Evolutionary conservation across 2,888 invertebrate species (phyloP), one percentile per base, ranked within the genome.

Genomic region (Nesidiocoris tenuis): DNA sequence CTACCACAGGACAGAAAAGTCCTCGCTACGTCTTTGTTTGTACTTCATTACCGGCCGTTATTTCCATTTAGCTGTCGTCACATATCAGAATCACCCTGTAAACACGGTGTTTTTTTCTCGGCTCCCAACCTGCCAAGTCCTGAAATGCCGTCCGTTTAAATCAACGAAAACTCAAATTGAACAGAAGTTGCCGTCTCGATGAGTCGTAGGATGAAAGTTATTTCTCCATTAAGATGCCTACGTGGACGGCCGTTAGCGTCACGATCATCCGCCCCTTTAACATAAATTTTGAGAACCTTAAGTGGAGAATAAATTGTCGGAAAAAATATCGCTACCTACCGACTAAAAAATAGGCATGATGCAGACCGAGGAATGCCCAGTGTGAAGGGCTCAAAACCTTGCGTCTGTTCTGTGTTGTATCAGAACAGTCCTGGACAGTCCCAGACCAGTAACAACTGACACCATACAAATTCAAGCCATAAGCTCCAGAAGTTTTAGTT

Each of bases 11-110:
- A 39, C 39, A 39, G 39, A 39, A 39, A 39, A 39, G 5, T 39
- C 64, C 19, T 22, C 64, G 1, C 19, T 3, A 23, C 22, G 16
- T 56, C 61, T 61, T 74, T 74, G 74, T 74, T 74, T 74, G 74
- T 74, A 65, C 74, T 74, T 74, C 74, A 74, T 74, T 74, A 74
- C 74, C 16, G 57, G 24, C 74, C 22, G 57, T 65, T 74, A 74
- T 74, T 74, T 55, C 74, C 74, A 74, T 74, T 39, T 74, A 74
- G 65, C 74, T 74, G 74, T 74, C 74, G 56, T 65, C 74, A 65
- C 74, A 74, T 65, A 74, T 74, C 74, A 74, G 74, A 74, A 74
- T 74, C 64, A 74, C 65, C 74, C 74, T 74, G 72, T 72, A 72
- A 72, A 72, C 72, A 72, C 56, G 24, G 23, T 72, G 61, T 72